Base-by-base conservation (phyloP, 2,888 invertebrate genomes). In the Metopia argyrocephala region DNA sequence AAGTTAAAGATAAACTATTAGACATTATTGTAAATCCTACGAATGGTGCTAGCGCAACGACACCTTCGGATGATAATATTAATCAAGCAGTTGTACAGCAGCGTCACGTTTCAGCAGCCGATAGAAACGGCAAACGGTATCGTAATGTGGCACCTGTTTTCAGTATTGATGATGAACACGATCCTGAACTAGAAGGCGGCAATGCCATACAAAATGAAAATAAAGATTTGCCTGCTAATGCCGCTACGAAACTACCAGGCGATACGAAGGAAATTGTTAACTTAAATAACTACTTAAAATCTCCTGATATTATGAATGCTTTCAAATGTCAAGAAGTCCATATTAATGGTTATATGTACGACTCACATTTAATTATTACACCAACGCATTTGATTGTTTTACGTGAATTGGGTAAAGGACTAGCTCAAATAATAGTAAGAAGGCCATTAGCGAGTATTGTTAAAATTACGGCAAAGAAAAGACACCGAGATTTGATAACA, bases 401-500 rank as follows among this genome's bases (percentile, higher is more conserved):
- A 85, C 93, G 98, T 59, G 95, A 96, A 87, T 92, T 96, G 82
- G 85, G 86, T 0, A 93, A 94, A 15, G 97, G 96, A 1, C 93
- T 93, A 84, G 97, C 96, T 0, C 95, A 96, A 89, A 93, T 98
- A 0, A 95, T 97, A 87, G 96, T 97, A 0, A 93, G 96, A 82
- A 93, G 98, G 71, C 96, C 97, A 0, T 92, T 99, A 69, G 95
- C 96, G 2, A 96, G 96, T 65, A 97, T 99, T 85, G 96, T 98
- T 7, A 98, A 97, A 92, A 99, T 99, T 82, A 99, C 99, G 0
- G 98, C 98, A 12, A 97, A 98, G 89, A 98, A 98, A 89, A 94
- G 95, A 74, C 96, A 97, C 89, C 98, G 98, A 0, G 97, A 99
- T 91, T 92, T 99, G 85, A 98, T 99, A 82, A 99, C 99, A 0